Evolutionary conservation across 1,140 invertebrate species (phyloP).

Genomic region (Drosophila ogumai): DNA sequence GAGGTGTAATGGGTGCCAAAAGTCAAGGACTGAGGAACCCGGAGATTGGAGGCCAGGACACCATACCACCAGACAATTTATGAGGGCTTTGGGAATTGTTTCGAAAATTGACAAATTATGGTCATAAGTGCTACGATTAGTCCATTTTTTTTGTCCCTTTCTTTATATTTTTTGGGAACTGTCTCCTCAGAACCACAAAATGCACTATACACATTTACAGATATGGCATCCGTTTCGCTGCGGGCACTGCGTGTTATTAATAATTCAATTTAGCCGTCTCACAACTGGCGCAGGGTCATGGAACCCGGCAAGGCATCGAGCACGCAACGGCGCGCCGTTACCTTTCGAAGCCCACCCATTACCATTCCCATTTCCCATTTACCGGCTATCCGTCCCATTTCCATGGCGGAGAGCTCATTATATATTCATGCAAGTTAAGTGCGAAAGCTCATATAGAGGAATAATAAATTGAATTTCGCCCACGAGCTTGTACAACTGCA

Average conservation of each 20-base stretch:
- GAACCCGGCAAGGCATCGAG: constrained; percentile 21
- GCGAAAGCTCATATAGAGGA: constrained; percentile 79
- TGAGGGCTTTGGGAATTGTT: constrained; percentile 73
- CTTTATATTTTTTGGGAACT: constrained; percentile 38
- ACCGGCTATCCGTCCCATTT: constrained; percentile 19
- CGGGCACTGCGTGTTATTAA: constrained; percentile 72
- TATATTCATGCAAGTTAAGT: constrained; percentile 82
- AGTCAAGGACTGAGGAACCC: constrained; percentile 42
- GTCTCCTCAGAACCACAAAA: constrained; percentile 45
- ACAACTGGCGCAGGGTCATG: constrained; percentile 53
- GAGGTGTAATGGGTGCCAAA: constrained; percentile 74
- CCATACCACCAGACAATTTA: constrained; percentile 56
- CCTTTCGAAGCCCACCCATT: constrained; percentile 14
- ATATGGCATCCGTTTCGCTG: constrained; percentile 36
- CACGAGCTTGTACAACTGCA: constrained; percentile 61
- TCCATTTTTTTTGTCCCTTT: constrained; percentile 26
- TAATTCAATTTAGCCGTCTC: constrained; percentile 74
- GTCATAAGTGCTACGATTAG: constrained; percentile 78
- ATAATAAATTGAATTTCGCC: constrained; percentile 78
- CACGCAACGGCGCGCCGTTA: constrained; percentile 52
- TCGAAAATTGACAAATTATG: constrained; percentile 83
- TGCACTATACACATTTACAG: constrained; percentile 25
- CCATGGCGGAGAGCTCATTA: constrained; percentile 55
- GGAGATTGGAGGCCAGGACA: constrained; percentile 12
- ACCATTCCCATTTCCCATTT: constrained; percentile 18